Conservation (phyloP, 2,113 vertebrate species). For the Genyomyrus donnyi region DNA sequence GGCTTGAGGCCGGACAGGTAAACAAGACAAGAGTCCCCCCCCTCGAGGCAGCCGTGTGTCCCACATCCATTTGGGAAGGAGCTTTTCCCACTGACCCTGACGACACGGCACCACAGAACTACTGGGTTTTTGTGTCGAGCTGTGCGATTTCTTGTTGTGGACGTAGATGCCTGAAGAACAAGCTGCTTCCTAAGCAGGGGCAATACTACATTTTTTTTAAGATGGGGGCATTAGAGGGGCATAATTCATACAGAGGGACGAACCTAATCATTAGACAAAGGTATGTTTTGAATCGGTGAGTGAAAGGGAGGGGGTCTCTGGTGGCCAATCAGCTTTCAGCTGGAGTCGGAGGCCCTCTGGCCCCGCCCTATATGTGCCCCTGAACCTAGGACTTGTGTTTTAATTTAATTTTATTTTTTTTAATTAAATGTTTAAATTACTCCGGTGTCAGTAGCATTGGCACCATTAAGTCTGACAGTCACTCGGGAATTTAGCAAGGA, state of each 20-base stretch:
- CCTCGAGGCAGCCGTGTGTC: constrained; percentile 25
- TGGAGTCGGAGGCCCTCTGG: not conserved
- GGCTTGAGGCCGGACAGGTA: constrained; percentile 23
- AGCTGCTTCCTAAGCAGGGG: not conserved
- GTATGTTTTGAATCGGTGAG: not conserved
- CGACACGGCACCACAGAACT: constrained; percentile 37
- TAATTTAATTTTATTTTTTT: not conserved
- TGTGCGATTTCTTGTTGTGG: constrained; percentile 32
- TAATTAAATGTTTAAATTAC: not conserved
- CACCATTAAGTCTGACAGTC: not conserved
- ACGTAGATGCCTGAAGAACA: not conserved
- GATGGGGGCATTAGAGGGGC: not conserved
- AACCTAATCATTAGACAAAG: not conserved
- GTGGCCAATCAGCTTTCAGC: not conserved
- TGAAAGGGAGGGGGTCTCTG: not conserved
- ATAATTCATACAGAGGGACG: not conserved
- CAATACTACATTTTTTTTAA: not conserved
- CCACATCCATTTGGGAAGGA: constrained; percentile 1
- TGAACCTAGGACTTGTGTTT: not conserved
- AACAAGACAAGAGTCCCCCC: constrained; percentile 37
- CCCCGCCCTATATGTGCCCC: not conserved
- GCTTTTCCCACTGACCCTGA: not conserved
- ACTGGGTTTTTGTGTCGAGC: constrained; percentile 54
- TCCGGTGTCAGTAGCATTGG: not conserved
- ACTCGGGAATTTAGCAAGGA: not conserved